Conservation (phyloP, 2,888 invertebrate species). For the Pogonocherus hispidulus region DNA sequence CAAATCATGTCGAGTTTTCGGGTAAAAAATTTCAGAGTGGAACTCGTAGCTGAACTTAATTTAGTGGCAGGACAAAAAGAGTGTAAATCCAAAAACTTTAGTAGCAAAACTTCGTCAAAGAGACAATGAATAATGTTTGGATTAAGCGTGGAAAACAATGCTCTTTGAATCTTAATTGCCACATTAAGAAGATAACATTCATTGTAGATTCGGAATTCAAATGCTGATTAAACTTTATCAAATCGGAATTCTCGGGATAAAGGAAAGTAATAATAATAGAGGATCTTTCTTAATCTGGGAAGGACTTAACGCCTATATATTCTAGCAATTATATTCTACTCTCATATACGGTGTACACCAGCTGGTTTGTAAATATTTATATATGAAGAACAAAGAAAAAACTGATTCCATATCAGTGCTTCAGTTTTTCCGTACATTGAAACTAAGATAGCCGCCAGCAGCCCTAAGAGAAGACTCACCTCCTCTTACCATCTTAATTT, state of each 20-base stretch:
- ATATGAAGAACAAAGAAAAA: no score
- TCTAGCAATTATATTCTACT: no score
- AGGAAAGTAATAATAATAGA: not conserved
- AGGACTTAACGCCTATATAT: no score
- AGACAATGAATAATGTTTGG: slow-evolving; percentile 4
- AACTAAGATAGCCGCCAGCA: no score
- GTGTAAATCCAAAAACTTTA: slow-evolving; percentile 6
- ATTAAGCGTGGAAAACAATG: slow-evolving; percentile 6
- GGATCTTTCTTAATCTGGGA: no score
- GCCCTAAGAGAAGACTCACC: no score
- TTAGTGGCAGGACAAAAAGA: not conserved
- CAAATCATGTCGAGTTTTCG: no score
- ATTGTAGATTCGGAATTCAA: slow-evolving; percentile 7
- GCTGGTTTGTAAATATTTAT: no score
- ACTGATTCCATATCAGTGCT: no score
- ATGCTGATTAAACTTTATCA: slow-evolving; percentile 4
- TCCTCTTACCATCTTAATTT: no score
- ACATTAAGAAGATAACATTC: slow-evolving; percentile 17
- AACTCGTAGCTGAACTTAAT: not conserved
- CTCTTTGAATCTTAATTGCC: slow-evolving; percentile 13
- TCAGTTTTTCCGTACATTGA: no score
- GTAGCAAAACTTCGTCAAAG: not conserved
- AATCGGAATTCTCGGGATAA: not conserved
- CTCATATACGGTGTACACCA: no score
- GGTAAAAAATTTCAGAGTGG: not conserved